Evolutionary conservation across 2,888 invertebrate species (phyloP).

Genomic region (Bugula neritina): DNA sequence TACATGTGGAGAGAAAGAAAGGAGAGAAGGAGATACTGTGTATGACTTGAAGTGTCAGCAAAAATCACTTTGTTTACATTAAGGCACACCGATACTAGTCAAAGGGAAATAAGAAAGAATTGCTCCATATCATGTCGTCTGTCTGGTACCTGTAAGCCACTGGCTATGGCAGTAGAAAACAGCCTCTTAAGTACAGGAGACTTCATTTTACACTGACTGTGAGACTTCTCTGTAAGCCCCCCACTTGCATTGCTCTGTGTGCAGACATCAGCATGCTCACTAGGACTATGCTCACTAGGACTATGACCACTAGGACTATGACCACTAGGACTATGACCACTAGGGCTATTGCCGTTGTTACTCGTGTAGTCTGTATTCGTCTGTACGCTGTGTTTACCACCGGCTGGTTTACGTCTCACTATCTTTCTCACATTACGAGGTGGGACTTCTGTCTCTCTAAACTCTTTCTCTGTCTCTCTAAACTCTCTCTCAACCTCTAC

Average conservation of each 20-base stretch:
- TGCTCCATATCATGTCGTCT: not conserved
- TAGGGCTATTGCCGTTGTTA: too few relatives aligned
- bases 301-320: too few relatives aligned
- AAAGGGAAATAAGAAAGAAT: too few relatives aligned
- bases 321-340: too few relatives aligned
- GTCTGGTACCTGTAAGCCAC: slow-evolving; percentile 5
- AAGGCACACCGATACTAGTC: too few relatives aligned
- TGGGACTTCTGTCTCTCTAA: not conserved
- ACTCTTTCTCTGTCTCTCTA: not conserved
- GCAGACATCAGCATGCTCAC: too few relatives aligned
- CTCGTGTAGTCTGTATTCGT: not conserved
- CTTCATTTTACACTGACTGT: not conserved
- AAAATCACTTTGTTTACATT: too few relatives aligned
- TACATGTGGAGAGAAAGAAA: not conserved
- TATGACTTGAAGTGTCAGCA: not conserved
- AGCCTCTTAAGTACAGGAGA: slow-evolving; percentile 18
- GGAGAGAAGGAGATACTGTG: not conserved
- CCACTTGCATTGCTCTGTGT: too few relatives aligned
- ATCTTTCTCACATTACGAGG: not conserved
- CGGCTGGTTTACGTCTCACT: not conserved
- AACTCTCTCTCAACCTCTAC: not conserved
- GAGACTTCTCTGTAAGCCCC: too few relatives aligned
- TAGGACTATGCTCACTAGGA: too few relatives aligned
- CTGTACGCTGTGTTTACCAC: not conserved
- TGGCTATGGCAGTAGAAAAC: not conserved